phyloP scores from a whole-genome alignment of 1,140 invertebrate genomes.

The Triops longicaudatus region DNA sequence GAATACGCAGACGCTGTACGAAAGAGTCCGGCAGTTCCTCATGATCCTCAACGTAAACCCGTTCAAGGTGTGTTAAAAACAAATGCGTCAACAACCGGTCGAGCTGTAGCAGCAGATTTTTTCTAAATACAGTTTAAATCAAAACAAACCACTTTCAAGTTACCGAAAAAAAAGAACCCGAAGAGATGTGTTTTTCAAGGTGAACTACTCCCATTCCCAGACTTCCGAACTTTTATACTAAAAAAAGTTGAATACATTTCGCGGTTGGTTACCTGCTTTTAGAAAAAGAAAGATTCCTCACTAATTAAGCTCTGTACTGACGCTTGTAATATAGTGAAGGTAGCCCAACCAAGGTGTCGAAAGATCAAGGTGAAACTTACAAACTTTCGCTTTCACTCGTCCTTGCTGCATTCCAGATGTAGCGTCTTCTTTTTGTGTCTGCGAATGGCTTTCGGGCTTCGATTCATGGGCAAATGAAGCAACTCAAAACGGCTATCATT shows the following conservation, averaged over 20 bases:
- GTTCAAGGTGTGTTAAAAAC: constrained; percentile 58
- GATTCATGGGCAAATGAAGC: no score
- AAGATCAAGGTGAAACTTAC: constrained; percentile 10
- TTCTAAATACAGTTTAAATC: not conserved
- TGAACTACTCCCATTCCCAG: constrained; percentile 3
- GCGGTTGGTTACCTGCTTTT: no score
- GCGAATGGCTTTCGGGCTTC: no score
- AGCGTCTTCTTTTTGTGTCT: no score
- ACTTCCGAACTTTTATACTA: not conserved
- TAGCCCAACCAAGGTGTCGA: not conserved
- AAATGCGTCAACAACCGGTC: not conserved
- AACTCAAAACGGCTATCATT: no score
- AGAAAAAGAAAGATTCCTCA: no score
- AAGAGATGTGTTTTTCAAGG: constrained; percentile 4
- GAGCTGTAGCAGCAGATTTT: constrained; percentile 6
- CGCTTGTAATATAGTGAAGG: not conserved
- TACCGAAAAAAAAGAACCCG: not conserved
- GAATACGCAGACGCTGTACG: constrained; percentile 59
- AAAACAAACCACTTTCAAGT: not conserved
- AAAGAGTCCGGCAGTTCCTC: constrained; percentile 61
- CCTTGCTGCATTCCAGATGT: not conserved
- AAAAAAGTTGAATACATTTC: no score
- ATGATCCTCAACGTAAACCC: constrained; percentile 57
- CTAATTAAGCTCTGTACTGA: not conserved
- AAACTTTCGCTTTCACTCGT: not conserved